Conservation (phyloP, 2,113 vertebrate genomes). For the Malurus melanocephalus region DNA sequence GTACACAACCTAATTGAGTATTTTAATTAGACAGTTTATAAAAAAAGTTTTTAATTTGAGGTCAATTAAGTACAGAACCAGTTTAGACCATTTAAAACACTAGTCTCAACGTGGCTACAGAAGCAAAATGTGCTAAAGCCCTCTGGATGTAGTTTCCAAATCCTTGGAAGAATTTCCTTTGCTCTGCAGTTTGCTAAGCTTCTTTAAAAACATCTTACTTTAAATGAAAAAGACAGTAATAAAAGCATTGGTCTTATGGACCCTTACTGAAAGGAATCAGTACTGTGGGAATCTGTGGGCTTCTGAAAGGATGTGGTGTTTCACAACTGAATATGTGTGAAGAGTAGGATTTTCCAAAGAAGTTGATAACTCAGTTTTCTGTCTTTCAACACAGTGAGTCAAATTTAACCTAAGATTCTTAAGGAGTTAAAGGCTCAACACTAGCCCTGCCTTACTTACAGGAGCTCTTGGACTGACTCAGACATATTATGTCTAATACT, state of each 20-base stretch:
- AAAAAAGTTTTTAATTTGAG: neutral
- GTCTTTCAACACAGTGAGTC: neutral
- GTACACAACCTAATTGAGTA: neutral
- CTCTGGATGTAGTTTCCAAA: neutral
- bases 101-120: neutral
- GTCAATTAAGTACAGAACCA: neutral
- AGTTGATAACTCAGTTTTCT: neutral
- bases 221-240: neutral
- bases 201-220: neutral
- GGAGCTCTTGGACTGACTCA: neutral
- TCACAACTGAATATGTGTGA: neutral
- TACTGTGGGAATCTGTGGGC: neutral
- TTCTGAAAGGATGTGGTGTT: neutral
- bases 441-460: neutral
- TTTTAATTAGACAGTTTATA: neutral
- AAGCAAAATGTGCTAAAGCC: neutral
- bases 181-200: neutral
- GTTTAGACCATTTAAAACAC: neutral
- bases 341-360: neutral
- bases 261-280: neutral
- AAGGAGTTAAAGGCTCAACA: neutral
- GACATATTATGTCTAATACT: accelerated
- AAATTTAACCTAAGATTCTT: neutral
- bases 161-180: neutral
- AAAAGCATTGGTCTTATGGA: neutral